Percentiles rank a stretch among this genome's conserved stretches.
Evolutionary conservation across 37 sponge, comb jelly and placozoan species (phyloP).

Genomic region (Diacarnus erythraeanus): DNA sequence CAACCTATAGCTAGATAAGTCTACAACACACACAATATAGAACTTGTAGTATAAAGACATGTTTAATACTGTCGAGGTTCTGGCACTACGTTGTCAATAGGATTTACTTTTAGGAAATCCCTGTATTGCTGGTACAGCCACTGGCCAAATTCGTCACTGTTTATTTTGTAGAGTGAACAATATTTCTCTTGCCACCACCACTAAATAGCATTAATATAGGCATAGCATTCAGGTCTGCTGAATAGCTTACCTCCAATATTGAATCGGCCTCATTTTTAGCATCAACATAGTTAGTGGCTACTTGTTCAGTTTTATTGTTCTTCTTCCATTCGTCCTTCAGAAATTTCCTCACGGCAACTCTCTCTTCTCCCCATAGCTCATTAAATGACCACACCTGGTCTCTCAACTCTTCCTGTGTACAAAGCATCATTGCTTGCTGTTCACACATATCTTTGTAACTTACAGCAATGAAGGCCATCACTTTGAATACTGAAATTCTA

Average conservation of each 20-base stretch:
- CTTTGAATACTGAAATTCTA: too few relatives aligned
- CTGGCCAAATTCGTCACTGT: not conserved
- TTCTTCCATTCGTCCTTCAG: not conserved
- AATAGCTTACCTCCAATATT: not conserved
- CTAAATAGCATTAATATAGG: not conserved
- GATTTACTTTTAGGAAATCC: too few relatives aligned
- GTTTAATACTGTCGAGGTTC: too few relatives aligned
- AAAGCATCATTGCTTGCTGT: too few relatives aligned
- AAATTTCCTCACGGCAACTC: not conserved
- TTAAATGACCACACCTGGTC: not conserved
- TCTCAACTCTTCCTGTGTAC: not conserved
- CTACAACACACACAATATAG: too few relatives aligned
- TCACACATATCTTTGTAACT: too few relatives aligned
- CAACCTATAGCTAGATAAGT: too few relatives aligned
- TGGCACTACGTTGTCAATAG: too few relatives aligned
- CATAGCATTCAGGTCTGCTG: not conserved
- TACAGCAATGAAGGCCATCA: too few relatives aligned
- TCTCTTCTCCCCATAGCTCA: not conserved
- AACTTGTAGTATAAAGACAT: too few relatives aligned
- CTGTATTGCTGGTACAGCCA: too few relatives aligned
- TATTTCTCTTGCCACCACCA: not conserved
- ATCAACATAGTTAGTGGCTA: not conserved
- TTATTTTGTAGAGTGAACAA: not conserved
- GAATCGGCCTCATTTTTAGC: not conserved
- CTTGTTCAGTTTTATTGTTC: not conserved